phyloP scores from a whole-genome alignment of 2,113 vertebrate species.

The Vireo altiloquus region DNA sequence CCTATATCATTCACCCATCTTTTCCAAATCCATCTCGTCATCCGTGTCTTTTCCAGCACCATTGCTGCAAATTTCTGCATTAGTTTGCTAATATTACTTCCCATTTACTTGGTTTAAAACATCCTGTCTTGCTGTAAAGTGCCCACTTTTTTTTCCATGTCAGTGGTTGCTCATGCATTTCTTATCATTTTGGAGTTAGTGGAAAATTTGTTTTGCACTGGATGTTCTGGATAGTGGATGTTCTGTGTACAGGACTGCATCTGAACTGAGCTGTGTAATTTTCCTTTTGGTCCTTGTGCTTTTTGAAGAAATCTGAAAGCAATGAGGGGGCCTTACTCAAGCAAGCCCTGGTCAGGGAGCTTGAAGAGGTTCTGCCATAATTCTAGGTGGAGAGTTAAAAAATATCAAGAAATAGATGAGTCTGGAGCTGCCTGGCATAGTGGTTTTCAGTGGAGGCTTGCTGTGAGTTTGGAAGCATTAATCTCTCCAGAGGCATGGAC shows the following conservation, averaged over 20 bases:
- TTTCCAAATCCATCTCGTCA: neutral
- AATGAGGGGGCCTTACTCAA: neutral
- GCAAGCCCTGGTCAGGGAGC: neutral
- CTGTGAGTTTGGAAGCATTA: neutral
- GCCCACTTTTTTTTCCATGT: neutral
- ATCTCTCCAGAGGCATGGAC: neutral
- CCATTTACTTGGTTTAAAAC: neutral
- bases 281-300: neutral
- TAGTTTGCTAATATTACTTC: neutral
- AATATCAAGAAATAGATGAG: neutral
- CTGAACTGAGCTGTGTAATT: neutral
- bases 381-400: neutral
- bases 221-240: no score
- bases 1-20: neutral
- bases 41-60: neutral
- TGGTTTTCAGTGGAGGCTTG: neutral
- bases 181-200: neutral
- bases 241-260: neutral
- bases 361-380: rapidly evolving
- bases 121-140: neutral
- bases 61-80: neutral
- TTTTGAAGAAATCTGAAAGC: neutral
- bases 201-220: neutral
- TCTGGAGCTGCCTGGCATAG: neutral
- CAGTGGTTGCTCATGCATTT: neutral